Conservation (phyloP, 2,113 vertebrate species). For the Ivindomyrus marchei region DNA sequence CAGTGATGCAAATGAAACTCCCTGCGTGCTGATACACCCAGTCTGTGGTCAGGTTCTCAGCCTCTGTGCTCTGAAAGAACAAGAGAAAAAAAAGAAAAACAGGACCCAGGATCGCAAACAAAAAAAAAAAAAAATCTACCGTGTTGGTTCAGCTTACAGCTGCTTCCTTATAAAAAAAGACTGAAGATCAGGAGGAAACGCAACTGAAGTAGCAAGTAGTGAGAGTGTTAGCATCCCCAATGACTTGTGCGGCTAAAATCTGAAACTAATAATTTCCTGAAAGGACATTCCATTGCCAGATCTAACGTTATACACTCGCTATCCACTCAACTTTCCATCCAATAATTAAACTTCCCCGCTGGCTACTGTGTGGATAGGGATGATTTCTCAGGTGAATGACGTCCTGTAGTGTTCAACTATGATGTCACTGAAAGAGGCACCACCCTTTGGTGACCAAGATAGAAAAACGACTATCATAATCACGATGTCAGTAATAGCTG, state of each 20-base stretch:
- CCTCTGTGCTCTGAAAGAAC: neutral
- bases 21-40: neutral
- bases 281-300: neutral
- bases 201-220: neutral
- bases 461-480: neutral
- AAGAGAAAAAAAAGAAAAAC: neutral
- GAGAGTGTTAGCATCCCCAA: neutral
- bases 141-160: conserved; percentile 8
- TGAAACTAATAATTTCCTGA: neutral
- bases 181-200: neutral
- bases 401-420: neutral
- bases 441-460: neutral
- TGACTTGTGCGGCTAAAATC: neutral
- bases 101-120: neutral
- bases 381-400: neutral
- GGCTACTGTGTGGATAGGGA: neutral
- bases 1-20: conserved; percentile 23
- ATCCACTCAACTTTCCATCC: neutral
- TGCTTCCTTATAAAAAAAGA: neutral
- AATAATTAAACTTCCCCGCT: neutral
- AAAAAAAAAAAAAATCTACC: neutral
- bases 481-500: neutral
- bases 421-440: neutral
- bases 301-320: neutral
- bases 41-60: neutral